phyloP scores from a whole-genome alignment of 2,797 vertebrate genomes.

The Calcarius lapponicus region DNA sequence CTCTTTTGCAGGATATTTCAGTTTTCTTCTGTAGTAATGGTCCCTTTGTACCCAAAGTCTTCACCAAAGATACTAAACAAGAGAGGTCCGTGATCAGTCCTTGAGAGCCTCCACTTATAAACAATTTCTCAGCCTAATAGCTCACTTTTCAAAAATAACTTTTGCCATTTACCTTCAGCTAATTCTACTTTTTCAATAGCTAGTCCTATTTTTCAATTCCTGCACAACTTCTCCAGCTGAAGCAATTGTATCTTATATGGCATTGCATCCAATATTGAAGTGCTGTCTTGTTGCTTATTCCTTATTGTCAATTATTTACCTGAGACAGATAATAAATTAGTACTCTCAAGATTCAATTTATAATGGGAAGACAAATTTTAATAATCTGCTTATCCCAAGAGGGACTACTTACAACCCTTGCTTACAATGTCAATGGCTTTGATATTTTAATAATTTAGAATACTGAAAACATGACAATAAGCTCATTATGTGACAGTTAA shows the following conservation, averaged over 20 bases:
- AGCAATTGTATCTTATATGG: background rate
- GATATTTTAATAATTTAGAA: background rate
- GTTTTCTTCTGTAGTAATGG: background rate
- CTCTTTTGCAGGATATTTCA: background rate
- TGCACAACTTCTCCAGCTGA: background rate
- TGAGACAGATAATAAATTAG: background rate
- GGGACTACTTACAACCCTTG: background rate
- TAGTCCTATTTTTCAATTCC: background rate
- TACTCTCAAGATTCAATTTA: background rate
- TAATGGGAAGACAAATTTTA: background rate
- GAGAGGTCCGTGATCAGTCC: background rate
- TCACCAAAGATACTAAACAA: background rate
- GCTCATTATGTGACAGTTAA: background rate
- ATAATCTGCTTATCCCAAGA: background rate
- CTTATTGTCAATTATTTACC: background rate
- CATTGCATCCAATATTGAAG: background rate
- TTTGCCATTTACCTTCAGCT: background rate
- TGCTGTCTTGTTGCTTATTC: background rate
- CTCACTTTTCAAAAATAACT: background rate
- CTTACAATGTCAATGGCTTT: background rate
- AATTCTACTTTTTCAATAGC: background rate
- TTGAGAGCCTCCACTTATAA: background rate
- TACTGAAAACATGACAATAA: background rate
- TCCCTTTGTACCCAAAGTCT: background rate
- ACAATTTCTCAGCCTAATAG: background rate